Evolutionary conservation across 1,140 invertebrate species (phyloP), one percentile per base, ranked within the genome.

Genomic region (Potamilus streckersoni): DNA sequence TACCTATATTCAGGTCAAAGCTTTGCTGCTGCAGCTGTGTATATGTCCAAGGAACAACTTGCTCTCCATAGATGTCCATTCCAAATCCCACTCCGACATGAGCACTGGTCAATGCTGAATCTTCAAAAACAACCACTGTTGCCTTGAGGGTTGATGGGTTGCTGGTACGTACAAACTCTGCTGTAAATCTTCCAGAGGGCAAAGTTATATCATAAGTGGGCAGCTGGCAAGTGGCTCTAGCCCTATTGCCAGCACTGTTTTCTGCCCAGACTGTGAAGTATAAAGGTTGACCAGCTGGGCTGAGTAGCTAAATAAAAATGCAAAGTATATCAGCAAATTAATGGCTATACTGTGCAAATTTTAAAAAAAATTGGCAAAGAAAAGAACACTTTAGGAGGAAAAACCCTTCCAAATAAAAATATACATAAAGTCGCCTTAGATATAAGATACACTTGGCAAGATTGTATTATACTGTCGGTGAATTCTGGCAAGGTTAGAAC

Each of bases 171-270:
- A 27, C n/a, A 63, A 82, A 83, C 12, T 79, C 82, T 1, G 68
- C 69, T 23, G 57, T 59, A 11, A 83, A 20, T 38, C 82, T 65
- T 17, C 82, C 82, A 64, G 55, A 60, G 17, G 82, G 82, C 38
- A 76, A 72, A 6, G 80, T 82, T 60, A 69, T 71, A 57, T 83
- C 82, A 71, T 80, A 83, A 17, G 80, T 83, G 17, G 66, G 64
- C 31, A 83, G 55, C 15, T 31, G 27, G 79, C 82, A 83, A n/a
- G 74, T 78, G 4, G 72, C 71, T 4, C 17, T 61, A 60, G 62
- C 49, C 38, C 68, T 69, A 16, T 31, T 71, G 17, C 79, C 76
- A 20, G 31, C 71, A 59, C 67, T 80, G 71, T 83, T 83, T 58
- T 62, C 64, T 20, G 73, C 82, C 58, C 17, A 58, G 14, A 83